phyloP scores from a whole-genome alignment of 1,140 invertebrate genomes.

The Coelopa frigida region DNA sequence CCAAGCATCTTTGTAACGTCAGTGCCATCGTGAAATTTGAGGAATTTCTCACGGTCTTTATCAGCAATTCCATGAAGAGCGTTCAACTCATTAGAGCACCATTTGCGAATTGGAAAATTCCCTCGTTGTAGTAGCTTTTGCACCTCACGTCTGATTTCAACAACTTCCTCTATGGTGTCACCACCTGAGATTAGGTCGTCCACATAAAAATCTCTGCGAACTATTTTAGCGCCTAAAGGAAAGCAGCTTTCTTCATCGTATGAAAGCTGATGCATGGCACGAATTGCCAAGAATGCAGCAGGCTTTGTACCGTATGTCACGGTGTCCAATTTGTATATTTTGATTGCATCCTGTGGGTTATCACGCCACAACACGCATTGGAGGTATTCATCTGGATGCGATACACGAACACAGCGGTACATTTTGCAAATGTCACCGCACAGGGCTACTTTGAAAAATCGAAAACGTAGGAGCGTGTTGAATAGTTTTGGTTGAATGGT shows the following conservation, averaged over 20 bases:
- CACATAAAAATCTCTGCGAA: constrained; percentile 34
- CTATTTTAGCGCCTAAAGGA: constrained; percentile 18
- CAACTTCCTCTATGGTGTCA: constrained; percentile 18
- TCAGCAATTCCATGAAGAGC: neutral
- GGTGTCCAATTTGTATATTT: constrained; percentile 17
- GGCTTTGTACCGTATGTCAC: constrained; percentile 32
- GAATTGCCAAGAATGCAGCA: constrained; percentile 10
- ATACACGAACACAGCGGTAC: constrained; percentile 14
- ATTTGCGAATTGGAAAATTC: constrained; percentile 42
- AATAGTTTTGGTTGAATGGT: constrained; percentile 21
- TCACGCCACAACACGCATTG: constrained; percentile 11
- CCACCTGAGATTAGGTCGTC: constrained; percentile 38
- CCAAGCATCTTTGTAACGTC: constrained; percentile 8
- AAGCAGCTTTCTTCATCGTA: constrained; percentile 17
- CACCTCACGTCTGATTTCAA: neutral
- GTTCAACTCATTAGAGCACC: constrained; percentile 31
- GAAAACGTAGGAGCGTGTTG: constrained; percentile 39
- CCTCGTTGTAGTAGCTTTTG: constrained; percentile 10
- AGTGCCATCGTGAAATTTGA: constrained; percentile 12
- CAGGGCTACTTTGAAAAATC: constrained; percentile 15
- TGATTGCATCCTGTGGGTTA: neutral
- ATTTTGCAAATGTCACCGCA: constrained; percentile 18
- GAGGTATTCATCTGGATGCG: constrained; percentile 5
- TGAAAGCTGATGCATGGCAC: constrained; percentile 2
- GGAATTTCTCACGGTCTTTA: constrained; percentile 4